Conservation (phyloP, 2,113 vertebrate genomes). For the Trematomus loennbergii region DNA sequence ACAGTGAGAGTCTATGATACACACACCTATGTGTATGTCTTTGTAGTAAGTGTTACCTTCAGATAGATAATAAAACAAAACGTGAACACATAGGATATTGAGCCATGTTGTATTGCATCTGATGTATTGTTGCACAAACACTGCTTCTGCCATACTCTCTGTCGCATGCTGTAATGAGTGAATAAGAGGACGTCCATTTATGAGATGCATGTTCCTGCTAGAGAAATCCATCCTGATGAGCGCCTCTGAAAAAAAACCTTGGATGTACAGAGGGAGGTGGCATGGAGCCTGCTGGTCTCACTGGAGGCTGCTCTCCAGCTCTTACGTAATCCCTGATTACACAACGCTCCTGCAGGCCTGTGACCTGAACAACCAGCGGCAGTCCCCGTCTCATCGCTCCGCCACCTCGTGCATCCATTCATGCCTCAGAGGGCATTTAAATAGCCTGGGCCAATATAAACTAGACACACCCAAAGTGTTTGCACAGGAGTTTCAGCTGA, state of each 20-base stretch:
- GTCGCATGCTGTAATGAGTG: background rate
- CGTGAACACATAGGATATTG: too few relatives aligned
- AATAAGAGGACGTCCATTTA: background rate
- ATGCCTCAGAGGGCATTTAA: constrained; percentile 27
- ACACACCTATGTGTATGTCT: background rate
- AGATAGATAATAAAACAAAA: too few relatives aligned
- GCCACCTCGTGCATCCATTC: constrained; percentile 8
- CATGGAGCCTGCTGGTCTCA: constrained; percentile 38
- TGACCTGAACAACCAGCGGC: constrained; percentile 50
- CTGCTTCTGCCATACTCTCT: background rate
- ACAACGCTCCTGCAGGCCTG: constrained; percentile 55
- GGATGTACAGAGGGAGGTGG: constrained; percentile 33
- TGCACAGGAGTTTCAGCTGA: background rate
- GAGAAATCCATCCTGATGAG: background rate
- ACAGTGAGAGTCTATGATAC: background rate
- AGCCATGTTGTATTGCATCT: background rate
- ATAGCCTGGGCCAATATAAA: constrained; percentile 4
- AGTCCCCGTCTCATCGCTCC: constrained; percentile 38
- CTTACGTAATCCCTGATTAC: constrained; percentile 74
- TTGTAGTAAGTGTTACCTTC: too few relatives aligned
- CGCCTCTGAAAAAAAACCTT: constrained; percentile 10
- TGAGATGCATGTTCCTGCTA: background rate
- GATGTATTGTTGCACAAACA: background rate
- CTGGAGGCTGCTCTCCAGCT: constrained; percentile 35
- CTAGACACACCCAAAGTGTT: background rate